Evolutionary conservation across 2,888 invertebrate genomes (phyloP).

Genomic region (Augochlorella aurata): DNA sequence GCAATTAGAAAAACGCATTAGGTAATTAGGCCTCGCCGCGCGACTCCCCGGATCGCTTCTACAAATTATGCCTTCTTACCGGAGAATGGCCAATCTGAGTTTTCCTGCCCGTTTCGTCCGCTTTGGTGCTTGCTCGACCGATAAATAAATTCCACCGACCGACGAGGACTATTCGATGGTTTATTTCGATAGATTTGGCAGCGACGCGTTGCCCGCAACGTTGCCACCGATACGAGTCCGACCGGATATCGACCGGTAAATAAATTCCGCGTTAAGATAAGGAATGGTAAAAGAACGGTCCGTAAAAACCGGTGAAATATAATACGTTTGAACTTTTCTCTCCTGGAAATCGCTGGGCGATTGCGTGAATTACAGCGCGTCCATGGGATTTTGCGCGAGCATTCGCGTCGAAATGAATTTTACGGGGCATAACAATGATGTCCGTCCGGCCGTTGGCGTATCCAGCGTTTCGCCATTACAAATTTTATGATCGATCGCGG

Average conservation of each 20-base stretch:
- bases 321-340: background rate
- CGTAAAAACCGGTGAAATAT: background rate
- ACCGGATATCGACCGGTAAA: background rate
- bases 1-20: background rate
- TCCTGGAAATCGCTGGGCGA: background rate
- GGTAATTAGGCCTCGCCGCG: too few relatives aligned
- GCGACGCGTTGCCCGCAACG: too few relatives aligned
- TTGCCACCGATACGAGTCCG: background rate
- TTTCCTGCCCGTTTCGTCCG: too few relatives aligned
- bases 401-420: constrained; percentile 5
- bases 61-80: too few relatives aligned
- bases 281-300: background rate
- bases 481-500: constrained; percentile 8
- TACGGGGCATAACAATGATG: background rate
- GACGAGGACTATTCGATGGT: too few relatives aligned
- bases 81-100: too few relatives aligned
- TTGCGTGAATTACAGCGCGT: background rate
- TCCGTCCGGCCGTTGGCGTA: background rate
- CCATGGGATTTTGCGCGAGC: background rate
- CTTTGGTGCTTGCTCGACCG: too few relatives aligned
- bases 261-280: background rate
- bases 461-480: background rate
- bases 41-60: too few relatives aligned
- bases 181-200: too few relatives aligned
- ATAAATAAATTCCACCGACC: too few relatives aligned